Conservation (phyloP, 2,797 vertebrate species). For the Oreortyx pictus region DNA sequence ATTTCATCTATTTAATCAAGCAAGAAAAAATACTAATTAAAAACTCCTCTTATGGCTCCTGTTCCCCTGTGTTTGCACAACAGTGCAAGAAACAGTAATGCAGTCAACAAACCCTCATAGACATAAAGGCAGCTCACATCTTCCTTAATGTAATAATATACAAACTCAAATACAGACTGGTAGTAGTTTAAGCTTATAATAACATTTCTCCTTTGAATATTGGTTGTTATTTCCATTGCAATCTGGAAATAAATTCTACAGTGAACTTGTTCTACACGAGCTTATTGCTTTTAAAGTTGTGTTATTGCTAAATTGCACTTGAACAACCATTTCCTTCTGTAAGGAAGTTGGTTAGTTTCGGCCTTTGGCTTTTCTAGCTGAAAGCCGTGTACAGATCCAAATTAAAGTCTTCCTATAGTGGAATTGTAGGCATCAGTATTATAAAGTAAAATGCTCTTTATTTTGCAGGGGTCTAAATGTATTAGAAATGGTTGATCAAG, state of each 20-base stretch:
- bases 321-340: background rate
- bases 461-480: background rate
- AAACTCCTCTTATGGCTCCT: background rate
- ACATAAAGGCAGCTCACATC: background rate
- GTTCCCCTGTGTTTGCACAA: background rate
- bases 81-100: background rate
- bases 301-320: background rate
- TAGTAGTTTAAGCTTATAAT: background rate
- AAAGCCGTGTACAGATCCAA: background rate
- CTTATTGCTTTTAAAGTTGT: background rate
- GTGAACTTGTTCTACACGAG: accelerated
- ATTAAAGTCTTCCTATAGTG: background rate
- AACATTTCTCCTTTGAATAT: background rate
- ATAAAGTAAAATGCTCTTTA: background rate
- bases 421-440: background rate
- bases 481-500: background rate
- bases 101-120: background rate
- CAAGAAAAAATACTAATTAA: background rate
- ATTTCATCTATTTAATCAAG: background rate
- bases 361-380: background rate
- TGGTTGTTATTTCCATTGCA: background rate
- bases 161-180: background rate
- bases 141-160: background rate
- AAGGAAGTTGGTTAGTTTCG: background rate
- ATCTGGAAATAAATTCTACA: background rate